Percentiles rank a stretch among this genome's conserved stretches.
Evolutionary conservation across 2,797 vertebrate genomes (phyloP).

Genomic region (Pitangus sulphuratus): DNA sequence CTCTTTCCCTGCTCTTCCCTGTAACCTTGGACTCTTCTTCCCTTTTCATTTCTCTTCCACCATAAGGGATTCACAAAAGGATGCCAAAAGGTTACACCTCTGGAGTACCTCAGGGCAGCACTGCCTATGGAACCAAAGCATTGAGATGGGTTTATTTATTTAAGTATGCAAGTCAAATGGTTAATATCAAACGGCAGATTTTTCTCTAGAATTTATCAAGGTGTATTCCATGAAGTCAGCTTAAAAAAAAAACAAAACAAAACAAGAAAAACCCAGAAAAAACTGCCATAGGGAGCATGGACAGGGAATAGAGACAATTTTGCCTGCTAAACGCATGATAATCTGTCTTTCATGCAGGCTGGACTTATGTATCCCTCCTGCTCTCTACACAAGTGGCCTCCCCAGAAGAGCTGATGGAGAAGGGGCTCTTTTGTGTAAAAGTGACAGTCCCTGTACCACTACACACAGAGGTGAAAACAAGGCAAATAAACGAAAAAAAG

Average conservation of each 20-base stretch:
- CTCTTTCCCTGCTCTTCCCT: background rate
- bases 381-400: background rate
- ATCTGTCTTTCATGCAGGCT: background rate
- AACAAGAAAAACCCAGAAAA: fast-evolving
- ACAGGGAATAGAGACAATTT: background rate
- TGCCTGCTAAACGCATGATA: background rate
- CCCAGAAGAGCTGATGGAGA: background rate
- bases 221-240: background rate
- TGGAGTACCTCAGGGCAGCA: background rate
- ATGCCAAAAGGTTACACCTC: background rate
- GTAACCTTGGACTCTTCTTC: background rate
- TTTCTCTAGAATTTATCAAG: background rate
- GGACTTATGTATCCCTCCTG: background rate
- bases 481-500: background rate
- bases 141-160: background rate
- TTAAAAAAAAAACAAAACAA: background rate
- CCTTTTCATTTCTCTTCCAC: background rate
- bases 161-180: background rate
- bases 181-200: background rate
- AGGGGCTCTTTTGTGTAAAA: background rate
- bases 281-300: fast-evolving
- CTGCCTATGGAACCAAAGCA: background rate
- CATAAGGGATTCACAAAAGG: background rate
- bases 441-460: fast-evolving
- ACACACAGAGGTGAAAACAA: background rate